These are phyloP conservation scores for Helarctos malayanus DNA, from an alignment of 2,797 vertebrate species.

Conservation along the genomic window DNA sequence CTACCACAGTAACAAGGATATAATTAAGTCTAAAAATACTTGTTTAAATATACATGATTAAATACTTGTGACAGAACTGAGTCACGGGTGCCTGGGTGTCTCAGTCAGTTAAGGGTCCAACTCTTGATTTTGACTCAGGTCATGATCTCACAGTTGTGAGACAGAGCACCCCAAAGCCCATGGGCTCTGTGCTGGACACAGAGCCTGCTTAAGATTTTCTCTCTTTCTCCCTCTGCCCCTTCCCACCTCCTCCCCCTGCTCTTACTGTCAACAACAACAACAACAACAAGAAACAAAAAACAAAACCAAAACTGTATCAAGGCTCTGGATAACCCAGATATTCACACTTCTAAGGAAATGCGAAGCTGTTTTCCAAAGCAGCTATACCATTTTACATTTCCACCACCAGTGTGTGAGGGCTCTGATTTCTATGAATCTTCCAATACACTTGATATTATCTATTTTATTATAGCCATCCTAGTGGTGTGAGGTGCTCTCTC, in stretches of 20 bases:
- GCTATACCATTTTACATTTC: background rate
- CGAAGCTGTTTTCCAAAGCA: background rate
- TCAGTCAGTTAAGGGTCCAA: background rate
- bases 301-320: background rate
- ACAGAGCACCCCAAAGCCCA: background rate
- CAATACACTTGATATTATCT: background rate
- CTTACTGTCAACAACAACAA: background rate
- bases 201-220: background rate
- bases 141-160: background rate
- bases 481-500: background rate
- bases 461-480: background rate
- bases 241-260: background rate
- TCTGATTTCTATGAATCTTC: background rate
- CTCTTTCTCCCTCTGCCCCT: background rate
- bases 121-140: background rate
- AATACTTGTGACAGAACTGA: background rate
- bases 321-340: background rate
- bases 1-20: background rate
- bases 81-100: background rate
- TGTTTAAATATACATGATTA: background rate
- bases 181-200: accelerated
- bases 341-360: background rate
- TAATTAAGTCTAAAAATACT: background rate
- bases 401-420: background rate
- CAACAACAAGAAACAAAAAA: background rate